Conservation (phyloP, 1,140 invertebrate genomes). For the Drosophila teissieri region DNA sequence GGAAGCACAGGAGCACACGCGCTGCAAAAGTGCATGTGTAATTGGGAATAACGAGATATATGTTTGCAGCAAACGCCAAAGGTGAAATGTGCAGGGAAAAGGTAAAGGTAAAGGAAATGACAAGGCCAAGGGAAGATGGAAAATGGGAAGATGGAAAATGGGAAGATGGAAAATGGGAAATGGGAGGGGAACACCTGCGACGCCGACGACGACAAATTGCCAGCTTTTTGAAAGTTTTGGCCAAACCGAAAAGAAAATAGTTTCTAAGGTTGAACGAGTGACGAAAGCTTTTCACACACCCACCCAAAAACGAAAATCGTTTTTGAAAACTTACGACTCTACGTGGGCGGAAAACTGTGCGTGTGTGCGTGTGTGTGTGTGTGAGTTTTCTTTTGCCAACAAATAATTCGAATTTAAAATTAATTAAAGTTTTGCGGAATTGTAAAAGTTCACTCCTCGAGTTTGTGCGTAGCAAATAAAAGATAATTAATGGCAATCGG, state of each 20-base stretch:
- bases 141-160: too few species aligned
- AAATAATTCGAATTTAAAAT: conserved; percentile 41
- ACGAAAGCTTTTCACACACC: conserved; percentile 17
- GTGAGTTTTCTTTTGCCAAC: conserved; percentile 13
- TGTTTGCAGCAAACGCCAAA: conserved; percentile 28
- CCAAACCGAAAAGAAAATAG: conserved; percentile 28
- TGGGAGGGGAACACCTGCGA: not conserved
- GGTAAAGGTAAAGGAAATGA: not conserved
- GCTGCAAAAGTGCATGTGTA: conserved; percentile 27
- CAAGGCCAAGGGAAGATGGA: not conserved
- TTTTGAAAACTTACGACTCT: conserved; percentile 15
- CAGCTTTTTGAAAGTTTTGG: conserved; percentile 21
- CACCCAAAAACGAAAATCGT: conserved; percentile 3
- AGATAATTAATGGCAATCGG: conserved; percentile 11
- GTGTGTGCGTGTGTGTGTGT: not conserved
- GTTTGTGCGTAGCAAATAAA: conserved; percentile 11
- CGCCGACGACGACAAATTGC: conserved; percentile 28
- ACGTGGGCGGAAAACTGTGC: not conserved
- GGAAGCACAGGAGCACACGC: not conserved
- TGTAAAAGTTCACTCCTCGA: conserved; percentile 9
- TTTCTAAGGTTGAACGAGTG: conserved; percentile 28
- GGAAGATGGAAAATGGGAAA: not conserved
- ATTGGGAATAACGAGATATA: conserved; percentile 29
- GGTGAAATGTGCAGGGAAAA: conserved; percentile 19
- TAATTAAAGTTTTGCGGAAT: conserved; percentile 41